phyloP scores from a whole-genome alignment of 2,113 vertebrate species.

The Phodopus roborovskii region DNA sequence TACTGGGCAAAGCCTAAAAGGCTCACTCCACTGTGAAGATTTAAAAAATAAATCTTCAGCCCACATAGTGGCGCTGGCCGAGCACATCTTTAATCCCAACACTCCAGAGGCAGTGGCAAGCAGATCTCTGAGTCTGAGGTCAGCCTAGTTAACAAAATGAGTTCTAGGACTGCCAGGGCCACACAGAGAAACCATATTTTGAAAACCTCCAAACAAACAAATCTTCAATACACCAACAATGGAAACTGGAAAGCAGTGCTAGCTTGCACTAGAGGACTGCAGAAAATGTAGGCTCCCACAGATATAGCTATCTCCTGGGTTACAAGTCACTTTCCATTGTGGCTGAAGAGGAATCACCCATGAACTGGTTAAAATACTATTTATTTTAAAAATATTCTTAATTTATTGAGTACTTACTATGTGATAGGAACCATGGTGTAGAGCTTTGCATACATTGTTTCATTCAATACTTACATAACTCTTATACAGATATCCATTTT shows the following conservation, averaged over 20 bases:
- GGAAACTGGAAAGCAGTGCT: background rate
- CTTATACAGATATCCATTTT: conserved; percentile 42
- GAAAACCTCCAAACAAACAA: background rate
- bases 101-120: background rate
- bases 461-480: conserved; percentile 60
- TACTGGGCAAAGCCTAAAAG: background rate
- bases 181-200: background rate
- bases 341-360: conserved; percentile 12
- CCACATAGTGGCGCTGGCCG: background rate
- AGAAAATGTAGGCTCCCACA: background rate
- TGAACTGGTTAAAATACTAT: conserved; percentile 44
- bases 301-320: background rate
- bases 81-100: background rate
- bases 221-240: background rate
- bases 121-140: background rate
- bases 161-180: background rate
- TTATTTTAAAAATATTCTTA: conserved; percentile 74
- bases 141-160: background rate
- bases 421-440: conserved; percentile 60
- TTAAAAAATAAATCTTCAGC: background rate
- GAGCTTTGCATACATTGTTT: conserved; percentile 57
- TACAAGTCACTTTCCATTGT: background rate
- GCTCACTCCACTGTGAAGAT: background rate
- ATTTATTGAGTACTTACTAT: conserved; percentile 66
- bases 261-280: background rate